Base-by-base conservation (phyloP, 37 sponge, comb jelly and placozoan genomes). In the Mnemiopsis leidyi region DNA sequence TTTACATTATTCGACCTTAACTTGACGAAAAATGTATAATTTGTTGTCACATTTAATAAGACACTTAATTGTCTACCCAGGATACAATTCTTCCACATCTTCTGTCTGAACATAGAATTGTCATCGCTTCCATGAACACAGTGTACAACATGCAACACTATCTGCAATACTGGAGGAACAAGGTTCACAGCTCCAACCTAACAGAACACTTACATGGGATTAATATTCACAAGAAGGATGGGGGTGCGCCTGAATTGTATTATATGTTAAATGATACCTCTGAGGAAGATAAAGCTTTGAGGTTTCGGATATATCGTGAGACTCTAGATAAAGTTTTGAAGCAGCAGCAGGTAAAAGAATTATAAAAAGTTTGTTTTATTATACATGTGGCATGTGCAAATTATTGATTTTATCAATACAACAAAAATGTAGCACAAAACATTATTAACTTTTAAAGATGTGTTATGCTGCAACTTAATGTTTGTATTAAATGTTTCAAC, bases 191-290 rank as follows among this genome's bases (percentile, higher is more conserved):
- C 5, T 18, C 61, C 5, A 48, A 48, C 61, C 13, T 48, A 13
- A 13, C 61, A 25, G 61, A 85, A n/a, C 36, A 29, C 30, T 20
- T 85, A 0, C 90, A 85, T 39, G 90, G 90, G 0, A 40, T 85
- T 38, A 85, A 38, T 40, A 61, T 85, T 18, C 79, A 77, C 79
- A 85, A 85, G 61, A 38, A 38, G 39, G 61, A n/a, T 3, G 90
- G 23, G 25, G 36, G 37, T 36, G 0, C 23, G 21, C 61, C 40
- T 23, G 90, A 40, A 29, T n/a, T 85, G 32, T 85, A 40, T 38
- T 85, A 40, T 28, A 40, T 85, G 61, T 39, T 85, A 23, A 85
- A 85, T 85, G 90, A 85, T 21, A 85, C 90, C 13, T 40, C 90
- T 26, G 25, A 28, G n/a, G 90, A 85, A 39, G 90, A 85, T 29